Evolutionary conservation across 2,888 invertebrate genomes (phyloP).

Genomic region (Gari tellinella): DNA sequence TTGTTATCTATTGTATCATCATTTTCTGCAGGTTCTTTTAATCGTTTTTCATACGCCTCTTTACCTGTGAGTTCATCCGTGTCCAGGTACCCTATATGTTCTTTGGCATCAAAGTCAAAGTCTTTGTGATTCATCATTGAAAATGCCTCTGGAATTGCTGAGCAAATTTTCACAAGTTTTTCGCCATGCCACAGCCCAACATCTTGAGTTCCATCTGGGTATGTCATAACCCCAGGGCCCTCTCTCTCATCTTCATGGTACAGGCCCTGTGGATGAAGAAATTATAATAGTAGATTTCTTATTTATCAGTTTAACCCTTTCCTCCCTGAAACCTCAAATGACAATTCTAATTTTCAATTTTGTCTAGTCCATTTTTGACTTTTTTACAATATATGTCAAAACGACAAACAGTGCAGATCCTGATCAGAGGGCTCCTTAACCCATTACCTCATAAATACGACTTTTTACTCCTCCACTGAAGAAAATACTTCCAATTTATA

Average conservation of each 20-base stretch:
- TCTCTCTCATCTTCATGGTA: constrained; percentile 82
- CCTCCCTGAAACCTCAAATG: too few species aligned
- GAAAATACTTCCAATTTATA: too few species aligned
- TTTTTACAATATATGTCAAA: too few species aligned
- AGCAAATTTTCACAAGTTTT: constrained; percentile 79
- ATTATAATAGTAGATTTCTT: too few species aligned
- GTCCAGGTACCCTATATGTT: constrained; percentile 69
- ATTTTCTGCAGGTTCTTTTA: constrained; percentile 45
- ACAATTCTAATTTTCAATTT: too few species aligned
- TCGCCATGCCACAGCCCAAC: constrained; percentile 83
- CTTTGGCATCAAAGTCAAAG: constrained; percentile 76
- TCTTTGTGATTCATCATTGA: constrained; percentile 78
- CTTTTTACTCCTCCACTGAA: too few species aligned
- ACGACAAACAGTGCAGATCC: too few species aligned
- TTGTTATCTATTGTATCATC: constrained; percentile 53
- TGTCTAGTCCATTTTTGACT: too few species aligned
- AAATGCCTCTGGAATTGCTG: constrained; percentile 74
- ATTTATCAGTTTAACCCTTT: too few species aligned
- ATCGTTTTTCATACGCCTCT: constrained; percentile 57
- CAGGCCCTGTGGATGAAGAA: constrained; percentile 83
- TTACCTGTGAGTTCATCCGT: constrained; percentile 39
- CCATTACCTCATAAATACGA: too few species aligned
- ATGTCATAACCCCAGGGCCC: constrained; percentile 83
- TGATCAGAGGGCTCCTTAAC: too few species aligned
- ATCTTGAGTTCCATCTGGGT: constrained; percentile 81